Evolutionary conservation across 2,797 vertebrate genomes (phyloP).

Genomic region (Phrynocephalus vlangalii): DNA sequence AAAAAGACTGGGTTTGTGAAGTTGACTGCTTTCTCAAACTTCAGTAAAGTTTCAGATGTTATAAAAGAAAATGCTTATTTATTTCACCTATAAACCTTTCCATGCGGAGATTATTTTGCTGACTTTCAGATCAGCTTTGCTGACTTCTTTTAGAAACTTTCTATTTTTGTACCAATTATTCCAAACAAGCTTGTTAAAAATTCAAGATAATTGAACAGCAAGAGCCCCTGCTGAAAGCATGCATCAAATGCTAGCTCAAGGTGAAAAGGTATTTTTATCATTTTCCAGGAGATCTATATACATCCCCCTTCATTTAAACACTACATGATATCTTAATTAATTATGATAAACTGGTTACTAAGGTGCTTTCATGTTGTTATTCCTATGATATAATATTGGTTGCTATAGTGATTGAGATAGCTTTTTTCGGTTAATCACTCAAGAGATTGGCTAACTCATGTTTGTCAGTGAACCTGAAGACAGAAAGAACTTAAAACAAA

Average conservation of each 20-base stretch:
- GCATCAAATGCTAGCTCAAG: slow-evolving; percentile 52
- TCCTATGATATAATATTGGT: slow-evolving; percentile 83
- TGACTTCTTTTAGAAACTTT: slow-evolving; percentile 15
- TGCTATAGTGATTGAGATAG: slow-evolving; percentile 82
- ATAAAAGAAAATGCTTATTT: slow-evolving; percentile 19
- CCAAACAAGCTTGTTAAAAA: slow-evolving; percentile 54
- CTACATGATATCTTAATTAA: slow-evolving; percentile 82
- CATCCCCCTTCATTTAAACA: slow-evolving; percentile 74
- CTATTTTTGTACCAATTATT: slow-evolving; percentile 54
- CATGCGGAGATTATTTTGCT: slow-evolving; percentile 18
- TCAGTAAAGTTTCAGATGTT: not conserved
- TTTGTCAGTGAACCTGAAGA: slow-evolving; percentile 73
- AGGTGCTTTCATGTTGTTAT: slow-evolving; percentile 80
- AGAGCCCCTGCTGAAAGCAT: slow-evolving; percentile 48
- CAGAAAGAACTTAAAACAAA: slow-evolving; percentile 57
- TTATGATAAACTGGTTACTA: slow-evolving; percentile 83
- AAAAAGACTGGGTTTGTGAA: not conserved
- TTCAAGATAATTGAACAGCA: slow-evolving; percentile 44
- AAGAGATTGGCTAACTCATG: slow-evolving; percentile 74
- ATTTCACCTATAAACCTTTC: slow-evolving; percentile 23
- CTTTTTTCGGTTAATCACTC: slow-evolving; percentile 82
- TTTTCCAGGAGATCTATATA: slow-evolving; percentile 67
- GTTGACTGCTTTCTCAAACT: not conserved
- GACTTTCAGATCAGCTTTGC: slow-evolving; percentile 31
- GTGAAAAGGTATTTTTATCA: slow-evolving; percentile 55